A percentile compares a stretch with the other conserved stretches of the same genome.
phyloP scores from a whole-genome alignment of 2,888 invertebrate genomes.

The Caenorhabditis uteleia region DNA sequence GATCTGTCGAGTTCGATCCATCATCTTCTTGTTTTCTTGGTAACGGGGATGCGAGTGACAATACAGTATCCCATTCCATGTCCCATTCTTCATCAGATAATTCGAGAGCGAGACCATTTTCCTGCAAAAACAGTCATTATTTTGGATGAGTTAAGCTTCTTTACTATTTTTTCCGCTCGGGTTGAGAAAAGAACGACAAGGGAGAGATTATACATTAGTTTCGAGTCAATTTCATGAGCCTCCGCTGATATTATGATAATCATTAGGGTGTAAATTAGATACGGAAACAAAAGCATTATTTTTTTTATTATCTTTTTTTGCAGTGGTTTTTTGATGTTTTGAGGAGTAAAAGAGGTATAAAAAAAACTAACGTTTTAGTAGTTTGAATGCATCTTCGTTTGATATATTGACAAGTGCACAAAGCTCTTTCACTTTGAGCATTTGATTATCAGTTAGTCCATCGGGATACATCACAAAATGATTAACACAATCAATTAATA shows the following conservation, averaged over 20 bases:
- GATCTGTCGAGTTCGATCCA: slow-evolving; percentile 62
- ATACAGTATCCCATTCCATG: slow-evolving; percentile 79
- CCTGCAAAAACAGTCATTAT: slow-evolving; percentile 28
- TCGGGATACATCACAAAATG: slow-evolving; percentile 24
- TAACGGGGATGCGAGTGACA: slow-evolving; percentile 77
- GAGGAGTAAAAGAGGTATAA: background rate
- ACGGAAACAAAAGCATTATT: background rate
- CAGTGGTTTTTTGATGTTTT: no score
- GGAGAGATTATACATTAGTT: background rate
- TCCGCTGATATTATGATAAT: no score
- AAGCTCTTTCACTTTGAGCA: slow-evolving; percentile 36
- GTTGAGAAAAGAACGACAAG: background rate
- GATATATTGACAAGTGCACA: slow-evolving; percentile 35
- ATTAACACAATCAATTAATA: background rate
- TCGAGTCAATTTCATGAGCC: no score
- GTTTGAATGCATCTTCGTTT: slow-evolving; percentile 25
- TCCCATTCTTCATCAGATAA: slow-evolving; percentile 83
- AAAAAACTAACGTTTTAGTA: slow-evolving; percentile 23
- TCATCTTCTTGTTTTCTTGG: slow-evolving; percentile 71
- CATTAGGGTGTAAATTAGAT: no score
- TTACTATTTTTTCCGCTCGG: background rate
- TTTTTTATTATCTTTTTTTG: background rate
- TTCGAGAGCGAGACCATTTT: slow-evolving; percentile 75
- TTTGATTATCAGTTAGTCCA: slow-evolving; percentile 26
- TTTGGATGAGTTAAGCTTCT: no score